Conservation (phyloP, 2,113 vertebrate species). For the Cromileptes altivelis region DNA sequence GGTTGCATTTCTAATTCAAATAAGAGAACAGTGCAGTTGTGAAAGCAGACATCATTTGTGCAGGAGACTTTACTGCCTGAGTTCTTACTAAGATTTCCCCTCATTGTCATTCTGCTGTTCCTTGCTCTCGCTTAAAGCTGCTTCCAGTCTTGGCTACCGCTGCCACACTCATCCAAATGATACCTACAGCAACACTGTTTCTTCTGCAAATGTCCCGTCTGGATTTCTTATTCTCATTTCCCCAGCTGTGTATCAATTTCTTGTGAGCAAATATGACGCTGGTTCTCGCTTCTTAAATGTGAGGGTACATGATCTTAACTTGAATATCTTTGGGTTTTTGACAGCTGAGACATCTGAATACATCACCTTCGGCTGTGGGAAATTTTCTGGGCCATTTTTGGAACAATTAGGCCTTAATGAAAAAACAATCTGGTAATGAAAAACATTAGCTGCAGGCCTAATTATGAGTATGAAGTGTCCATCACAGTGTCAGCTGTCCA, state of each 20-base stretch:
- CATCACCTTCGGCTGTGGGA: too few relatives aligned
- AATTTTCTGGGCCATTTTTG: too few relatives aligned
- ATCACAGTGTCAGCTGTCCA: neutral
- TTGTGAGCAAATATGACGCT: neutral
- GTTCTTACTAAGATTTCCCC: neutral
- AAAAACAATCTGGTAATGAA: too few relatives aligned
- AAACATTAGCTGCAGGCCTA: neutral
- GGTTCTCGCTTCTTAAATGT: neutral
- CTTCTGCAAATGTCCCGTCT: neutral
- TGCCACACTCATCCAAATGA: neutral
- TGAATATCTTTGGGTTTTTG: too few relatives aligned
- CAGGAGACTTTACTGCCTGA: neutral
- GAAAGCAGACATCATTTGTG: neutral
- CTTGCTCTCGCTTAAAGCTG: neutral
- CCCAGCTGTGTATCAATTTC: too few relatives aligned
- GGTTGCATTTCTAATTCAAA: conserved; percentile 5
- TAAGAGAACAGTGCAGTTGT: neutral
- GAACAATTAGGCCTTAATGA: too few relatives aligned
- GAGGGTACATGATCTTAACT: neutral
- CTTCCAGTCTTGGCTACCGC: neutral
- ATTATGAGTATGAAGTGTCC: too few relatives aligned
- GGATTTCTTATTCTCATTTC: neutral
- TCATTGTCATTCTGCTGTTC: neutral
- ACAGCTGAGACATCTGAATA: too few relatives aligned
- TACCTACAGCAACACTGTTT: neutral